A percentile compares a stretch with the other conserved stretches of the same genome.
Evolutionary conservation across 1,140 invertebrate genomes (phyloP).

Genomic region (Portunus trituberculatus): DNA sequence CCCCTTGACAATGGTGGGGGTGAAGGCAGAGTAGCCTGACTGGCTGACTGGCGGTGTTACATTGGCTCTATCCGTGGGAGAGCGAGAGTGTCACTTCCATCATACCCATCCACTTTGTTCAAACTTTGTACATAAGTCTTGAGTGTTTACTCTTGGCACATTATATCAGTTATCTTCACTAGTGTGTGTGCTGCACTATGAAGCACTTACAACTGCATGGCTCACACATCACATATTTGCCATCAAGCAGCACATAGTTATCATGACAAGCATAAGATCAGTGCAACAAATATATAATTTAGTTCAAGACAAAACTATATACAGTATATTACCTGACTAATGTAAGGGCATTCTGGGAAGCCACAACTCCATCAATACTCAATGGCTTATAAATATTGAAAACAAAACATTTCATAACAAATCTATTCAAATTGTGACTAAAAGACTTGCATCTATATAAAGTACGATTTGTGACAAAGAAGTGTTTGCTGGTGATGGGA

Average conservation of each 20-base stretch:
- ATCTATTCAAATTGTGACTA: neutral
- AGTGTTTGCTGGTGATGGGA: neutral
- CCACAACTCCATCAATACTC: neutral
- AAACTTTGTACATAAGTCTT: conserved; percentile 51
- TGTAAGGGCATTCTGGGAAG: conserved; percentile 7
- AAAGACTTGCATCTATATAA: neutral
- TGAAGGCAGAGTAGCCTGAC: neutral
- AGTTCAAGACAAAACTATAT: neutral
- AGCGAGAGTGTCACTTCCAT: neutral
- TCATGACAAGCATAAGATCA: neutral
- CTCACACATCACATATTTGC: neutral
- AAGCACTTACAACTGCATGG: neutral
- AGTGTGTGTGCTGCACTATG: neutral
- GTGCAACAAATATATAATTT: neutral
- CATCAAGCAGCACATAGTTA: neutral
- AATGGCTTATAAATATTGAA: neutral
- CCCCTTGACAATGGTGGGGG: neutral
- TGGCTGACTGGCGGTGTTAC: neutral
- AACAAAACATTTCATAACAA: neutral
- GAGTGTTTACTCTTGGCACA: conserved; percentile 48
- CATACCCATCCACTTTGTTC: conserved; percentile 29
- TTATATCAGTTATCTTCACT: neutral
- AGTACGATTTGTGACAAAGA: conserved; percentile 40
- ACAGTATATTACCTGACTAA: conserved; percentile 49
- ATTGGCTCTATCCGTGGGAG: neutral